phyloP scores from a whole-genome alignment of 2,113 vertebrate genomes.

The Lepus europaeus region DNA sequence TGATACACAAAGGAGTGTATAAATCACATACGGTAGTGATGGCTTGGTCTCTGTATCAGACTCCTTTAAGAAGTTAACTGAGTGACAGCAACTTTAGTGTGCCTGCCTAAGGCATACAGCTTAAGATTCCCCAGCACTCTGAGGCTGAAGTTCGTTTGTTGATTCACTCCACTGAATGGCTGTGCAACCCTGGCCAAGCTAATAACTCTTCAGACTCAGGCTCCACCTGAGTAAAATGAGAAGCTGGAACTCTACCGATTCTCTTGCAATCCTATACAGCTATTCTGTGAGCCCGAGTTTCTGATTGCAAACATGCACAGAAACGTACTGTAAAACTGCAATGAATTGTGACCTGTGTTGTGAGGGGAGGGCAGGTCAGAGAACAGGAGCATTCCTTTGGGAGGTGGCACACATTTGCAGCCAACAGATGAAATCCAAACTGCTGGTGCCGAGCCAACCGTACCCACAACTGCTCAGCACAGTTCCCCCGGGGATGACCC shows the following conservation, averaged over 20 bases:
- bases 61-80: neutral
- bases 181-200: neutral
- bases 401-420: slow-evolving; percentile 35
- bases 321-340: neutral
- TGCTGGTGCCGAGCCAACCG: neutral
- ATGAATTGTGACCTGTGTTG: neutral
- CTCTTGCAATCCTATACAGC: neutral
- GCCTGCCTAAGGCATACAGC: neutral
- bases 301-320: slow-evolving; percentile 24
- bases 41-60: neutral
- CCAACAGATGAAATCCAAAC: slow-evolving; percentile 5
- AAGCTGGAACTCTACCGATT: neutral
- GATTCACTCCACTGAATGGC: neutral
- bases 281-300: neutral
- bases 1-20: neutral
- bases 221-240: neutral
- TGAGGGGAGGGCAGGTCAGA: neutral
- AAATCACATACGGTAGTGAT: no score
- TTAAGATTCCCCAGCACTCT: neutral
- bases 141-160: neutral
- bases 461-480: neutral
- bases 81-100: neutral
- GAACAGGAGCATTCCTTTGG: neutral
- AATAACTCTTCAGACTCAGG: neutral
- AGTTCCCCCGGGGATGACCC: neutral